These are phyloP conservation scores for Folsomia candida DNA, from an alignment of 2,888 invertebrate species.

Conservation along the genomic window DNA sequence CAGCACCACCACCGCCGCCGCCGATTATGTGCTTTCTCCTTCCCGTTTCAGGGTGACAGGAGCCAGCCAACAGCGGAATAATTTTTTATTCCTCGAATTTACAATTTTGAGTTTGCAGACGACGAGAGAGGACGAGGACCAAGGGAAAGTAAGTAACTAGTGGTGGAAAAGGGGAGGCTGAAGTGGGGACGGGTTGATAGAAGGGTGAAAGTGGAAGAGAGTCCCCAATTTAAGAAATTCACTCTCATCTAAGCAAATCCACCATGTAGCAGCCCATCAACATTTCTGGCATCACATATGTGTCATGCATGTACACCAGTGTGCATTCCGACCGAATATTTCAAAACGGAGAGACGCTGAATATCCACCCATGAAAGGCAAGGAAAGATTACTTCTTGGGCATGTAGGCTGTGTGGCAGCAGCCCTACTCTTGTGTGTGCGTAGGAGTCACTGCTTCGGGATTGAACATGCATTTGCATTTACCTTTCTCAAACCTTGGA, in stretches of 20 bases:
- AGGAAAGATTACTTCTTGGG: no score
- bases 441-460: background rate
- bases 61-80: slow-evolving; percentile 8
- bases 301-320: background rate
- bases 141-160: background rate
- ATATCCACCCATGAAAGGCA: background rate
- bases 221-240: slow-evolving; percentile 16
- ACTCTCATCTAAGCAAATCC: slow-evolving; percentile 6
- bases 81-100: background rate
- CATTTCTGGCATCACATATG: background rate
- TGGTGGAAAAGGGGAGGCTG: slow-evolving; percentile 10
- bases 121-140: no score
- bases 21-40: no score
- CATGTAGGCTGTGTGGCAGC: no score
- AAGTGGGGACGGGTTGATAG: slow-evolving; percentile 12
- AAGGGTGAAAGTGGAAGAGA: slow-evolving; percentile 17
- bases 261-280: background rate
- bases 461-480: background rate
- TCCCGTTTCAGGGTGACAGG: background rate
- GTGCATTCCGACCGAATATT: background rate
- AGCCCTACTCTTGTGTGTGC: no score
- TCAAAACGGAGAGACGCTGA: background rate
- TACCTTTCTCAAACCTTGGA: no score
- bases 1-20: no score
- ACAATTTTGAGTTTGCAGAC: background rate